phyloP scores from a whole-genome alignment of 1,140 invertebrate genomes.

The Cephus cinctus region DNA sequence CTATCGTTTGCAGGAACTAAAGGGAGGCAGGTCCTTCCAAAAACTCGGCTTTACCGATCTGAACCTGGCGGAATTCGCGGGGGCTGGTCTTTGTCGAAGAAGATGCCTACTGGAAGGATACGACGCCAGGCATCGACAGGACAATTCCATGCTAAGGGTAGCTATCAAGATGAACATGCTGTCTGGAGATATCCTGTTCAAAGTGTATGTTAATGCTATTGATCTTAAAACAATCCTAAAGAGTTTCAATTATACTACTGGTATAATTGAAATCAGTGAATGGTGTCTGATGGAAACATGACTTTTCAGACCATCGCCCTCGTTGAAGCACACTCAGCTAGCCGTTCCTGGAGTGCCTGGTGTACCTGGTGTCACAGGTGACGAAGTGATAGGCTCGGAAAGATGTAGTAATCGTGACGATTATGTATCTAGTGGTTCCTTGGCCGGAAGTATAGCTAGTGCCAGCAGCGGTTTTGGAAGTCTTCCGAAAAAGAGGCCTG shows the following conservation, averaged over 20 bases:
- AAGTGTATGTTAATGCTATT: conserved; percentile 80
- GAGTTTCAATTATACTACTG: too few relatives aligned
- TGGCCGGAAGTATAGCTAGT: conserved; percentile 70
- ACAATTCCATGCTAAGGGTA: conserved; percentile 93
- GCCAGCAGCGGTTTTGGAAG: conserved; percentile 81
- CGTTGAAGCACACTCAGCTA: conserved; percentile 65
- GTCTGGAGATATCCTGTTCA: conserved; percentile 94
- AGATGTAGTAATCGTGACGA: conserved; percentile 61
- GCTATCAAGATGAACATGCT: conserved; percentile 91
- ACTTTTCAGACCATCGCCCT: conserved; percentile 64
- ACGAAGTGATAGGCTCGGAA: conserved; percentile 39
- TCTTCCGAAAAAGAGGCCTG: conserved; percentile 73
- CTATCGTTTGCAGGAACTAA: conserved; percentile 63
- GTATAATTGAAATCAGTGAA: too few relatives aligned
- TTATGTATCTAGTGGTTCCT: conserved; percentile 56
- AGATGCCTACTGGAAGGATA: conserved; percentile 93
- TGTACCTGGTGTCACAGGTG: conserved; percentile 40
- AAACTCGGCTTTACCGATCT: conserved; percentile 96
- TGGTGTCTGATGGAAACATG: too few relatives aligned
- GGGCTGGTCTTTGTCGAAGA: conserved; percentile 80
- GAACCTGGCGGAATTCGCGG: conserved; percentile 95
- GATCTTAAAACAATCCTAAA: too few relatives aligned
- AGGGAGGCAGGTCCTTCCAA: conserved; percentile 88
- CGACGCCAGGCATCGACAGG: conserved; percentile 84
- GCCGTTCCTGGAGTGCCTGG: conserved; percentile 55